Evolutionary conservation across 2,797 vertebrate genomes (phyloP).

Genomic region (Podarcis siculus): DNA sequence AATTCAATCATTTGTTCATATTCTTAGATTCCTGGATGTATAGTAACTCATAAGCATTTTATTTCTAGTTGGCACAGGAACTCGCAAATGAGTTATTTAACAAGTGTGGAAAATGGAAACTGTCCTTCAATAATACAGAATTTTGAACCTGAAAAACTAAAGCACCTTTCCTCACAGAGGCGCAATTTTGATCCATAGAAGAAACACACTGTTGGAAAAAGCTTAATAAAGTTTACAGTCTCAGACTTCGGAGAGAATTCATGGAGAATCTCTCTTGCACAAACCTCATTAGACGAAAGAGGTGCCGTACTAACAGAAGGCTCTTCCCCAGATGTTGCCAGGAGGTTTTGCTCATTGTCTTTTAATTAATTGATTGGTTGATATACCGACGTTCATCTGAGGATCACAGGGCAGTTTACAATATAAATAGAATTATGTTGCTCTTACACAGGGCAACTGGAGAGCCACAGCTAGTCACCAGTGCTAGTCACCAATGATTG

Average conservation of each 20-base stretch:
- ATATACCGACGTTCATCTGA: too few species aligned
- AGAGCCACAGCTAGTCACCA: too few species aligned
- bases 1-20: background rate
- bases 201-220: background rate
- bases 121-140: conserved; percentile 15
- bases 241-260: background rate
- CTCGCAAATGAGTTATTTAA: conserved; percentile 37
- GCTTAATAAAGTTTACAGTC: background rate
- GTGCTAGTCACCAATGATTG: too few species aligned
- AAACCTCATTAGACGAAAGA: background rate
- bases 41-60: too few species aligned
- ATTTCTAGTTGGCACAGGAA: background rate
- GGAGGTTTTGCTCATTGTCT: background rate
- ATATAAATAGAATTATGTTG: background rate
- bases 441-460: background rate
- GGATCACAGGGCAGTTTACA: too few species aligned
- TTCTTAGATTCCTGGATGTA: conserved; percentile 10
- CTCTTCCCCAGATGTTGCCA: background rate
- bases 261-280: too few species aligned
- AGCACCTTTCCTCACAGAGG: background rate
- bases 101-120: conserved; percentile 38
- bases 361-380: too few species aligned
- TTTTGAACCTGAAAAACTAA: background rate
- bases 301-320: background rate
- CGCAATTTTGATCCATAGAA: background rate